Evolutionary conservation across 2,797 vertebrate genomes (phyloP).

Genomic region (Malurus splendens): DNA sequence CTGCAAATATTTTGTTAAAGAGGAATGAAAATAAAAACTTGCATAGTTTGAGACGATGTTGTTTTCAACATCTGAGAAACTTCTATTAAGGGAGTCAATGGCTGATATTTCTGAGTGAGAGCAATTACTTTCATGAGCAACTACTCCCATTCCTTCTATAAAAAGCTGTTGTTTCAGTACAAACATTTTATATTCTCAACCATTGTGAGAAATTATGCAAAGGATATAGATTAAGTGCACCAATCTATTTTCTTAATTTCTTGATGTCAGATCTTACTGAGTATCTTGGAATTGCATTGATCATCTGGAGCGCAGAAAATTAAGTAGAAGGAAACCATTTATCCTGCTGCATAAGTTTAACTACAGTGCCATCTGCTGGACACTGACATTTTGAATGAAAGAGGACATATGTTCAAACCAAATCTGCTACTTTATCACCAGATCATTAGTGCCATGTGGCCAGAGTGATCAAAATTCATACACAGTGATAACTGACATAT

Average conservation of each 20-base stretch:
- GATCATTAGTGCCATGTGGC: not conserved
- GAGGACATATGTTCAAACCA: not conserved
- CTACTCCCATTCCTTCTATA: not conserved
- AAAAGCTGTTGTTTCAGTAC: not conserved
- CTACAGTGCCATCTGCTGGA: slow-evolving; percentile 44
- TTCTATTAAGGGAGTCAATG: not conserved
- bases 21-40: not conserved
- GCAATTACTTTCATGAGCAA: not conserved
- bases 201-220: not conserved
- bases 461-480: not conserved
- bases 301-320: not conserved
- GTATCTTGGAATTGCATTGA: not conserved
- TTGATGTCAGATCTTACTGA: not conserved
- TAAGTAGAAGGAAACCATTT: not conserved
- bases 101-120: not conserved
- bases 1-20: not conserved
- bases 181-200: not conserved
- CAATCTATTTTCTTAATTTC: not conserved
- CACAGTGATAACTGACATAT: not conserved
- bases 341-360: not conserved
- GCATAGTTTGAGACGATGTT: not conserved
- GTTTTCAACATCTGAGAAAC: not conserved
- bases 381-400: not conserved
- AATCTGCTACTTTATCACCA: not conserved
- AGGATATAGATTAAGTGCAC: not conserved